Conservation (phyloP, 1,140 invertebrate genomes). For the Zophobas morio region DNA sequence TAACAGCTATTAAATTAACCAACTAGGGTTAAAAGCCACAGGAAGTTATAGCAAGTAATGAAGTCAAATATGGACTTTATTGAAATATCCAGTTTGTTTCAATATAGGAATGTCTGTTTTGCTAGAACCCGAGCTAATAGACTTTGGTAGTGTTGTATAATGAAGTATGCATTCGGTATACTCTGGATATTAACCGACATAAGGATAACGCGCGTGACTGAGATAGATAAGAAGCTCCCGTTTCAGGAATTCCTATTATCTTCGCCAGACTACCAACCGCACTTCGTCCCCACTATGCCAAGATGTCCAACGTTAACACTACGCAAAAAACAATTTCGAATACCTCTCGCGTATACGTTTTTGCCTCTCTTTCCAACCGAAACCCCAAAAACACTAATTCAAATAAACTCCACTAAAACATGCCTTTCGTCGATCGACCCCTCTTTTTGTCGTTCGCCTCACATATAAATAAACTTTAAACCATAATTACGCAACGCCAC, state of each 20-base stretch:
- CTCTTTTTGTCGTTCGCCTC: slow-evolving; percentile 14
- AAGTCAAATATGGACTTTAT: slow-evolving; percentile 42
- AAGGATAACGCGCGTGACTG: slow-evolving; percentile 47
- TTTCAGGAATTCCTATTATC: slow-evolving; percentile 49
- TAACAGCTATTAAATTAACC: slow-evolving; percentile 42
- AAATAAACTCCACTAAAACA: slow-evolving; percentile 35
- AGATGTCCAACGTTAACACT: slow-evolving; percentile 48
- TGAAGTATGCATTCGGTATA: slow-evolving; percentile 48
- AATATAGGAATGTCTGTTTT: slow-evolving; percentile 47
- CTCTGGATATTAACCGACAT: slow-evolving; percentile 46
- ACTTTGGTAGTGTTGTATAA: slow-evolving; percentile 47
- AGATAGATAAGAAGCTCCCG: slow-evolving; percentile 47
- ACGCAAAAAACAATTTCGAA: slow-evolving; percentile 45
- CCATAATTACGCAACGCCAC: slow-evolving; percentile 29
- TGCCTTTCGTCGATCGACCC: slow-evolving; percentile 10
- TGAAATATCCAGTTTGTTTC: slow-evolving; percentile 37
- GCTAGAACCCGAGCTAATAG: slow-evolving; percentile 43
- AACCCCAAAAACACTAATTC: slow-evolving; percentile 18
- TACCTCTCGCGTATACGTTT: slow-evolving; percentile 26
- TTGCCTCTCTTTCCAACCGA: slow-evolving; percentile 1
- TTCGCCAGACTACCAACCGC: slow-evolving; percentile 37
- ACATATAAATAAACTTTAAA: slow-evolving; percentile 33
- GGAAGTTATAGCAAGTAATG: slow-evolving; percentile 34
- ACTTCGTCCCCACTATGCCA: slow-evolving; percentile 45
- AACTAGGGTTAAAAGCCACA: slow-evolving; percentile 27